These are phyloP conservation scores for Panagrolaimus sp. DNA, from an alignment of 1,140 invertebrate genomes.

Conservation along the genomic window DNA sequence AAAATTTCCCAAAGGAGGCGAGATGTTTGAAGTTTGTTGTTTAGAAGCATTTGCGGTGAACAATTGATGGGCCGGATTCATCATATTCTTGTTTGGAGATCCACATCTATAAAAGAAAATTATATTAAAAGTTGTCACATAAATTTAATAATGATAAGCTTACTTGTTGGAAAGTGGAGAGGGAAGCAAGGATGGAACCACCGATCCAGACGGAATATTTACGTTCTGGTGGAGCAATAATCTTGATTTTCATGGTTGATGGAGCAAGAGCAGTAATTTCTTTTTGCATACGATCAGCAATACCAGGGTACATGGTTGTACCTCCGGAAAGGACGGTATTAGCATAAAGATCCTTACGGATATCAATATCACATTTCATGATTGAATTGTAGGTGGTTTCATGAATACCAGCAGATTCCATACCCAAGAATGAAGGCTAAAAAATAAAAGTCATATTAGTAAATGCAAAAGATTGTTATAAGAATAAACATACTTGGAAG, in stretches of 20 bases:
- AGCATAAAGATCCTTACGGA: constrained; percentile 83
- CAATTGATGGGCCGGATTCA: constrained; percentile 84
- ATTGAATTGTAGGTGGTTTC: constrained; percentile 93
- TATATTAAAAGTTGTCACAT: neutral
- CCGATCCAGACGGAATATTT: constrained; percentile 83
- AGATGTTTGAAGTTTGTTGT: too few species aligned
- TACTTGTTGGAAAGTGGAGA: constrained; percentile 75
- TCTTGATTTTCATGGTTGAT: constrained; percentile 62
- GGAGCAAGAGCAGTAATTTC: constrained; percentile 59
- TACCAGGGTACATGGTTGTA: constrained; percentile 63
- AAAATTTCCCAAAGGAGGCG: too few species aligned
- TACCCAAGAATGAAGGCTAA: constrained; percentile 64
- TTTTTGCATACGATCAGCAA: constrained; percentile 63
- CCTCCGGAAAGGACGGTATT: constrained; percentile 69
- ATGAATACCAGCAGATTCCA: constrained; percentile 88
- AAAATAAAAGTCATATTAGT: constrained; percentile 20
- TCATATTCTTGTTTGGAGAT: constrained; percentile 92
- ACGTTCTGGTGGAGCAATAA: constrained; percentile 65
- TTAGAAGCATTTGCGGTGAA: constrained; percentile 94
- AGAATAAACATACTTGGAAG: constrained; percentile 72
- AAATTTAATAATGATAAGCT: too few species aligned
- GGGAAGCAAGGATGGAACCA: constrained; percentile 76
- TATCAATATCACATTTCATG: constrained; percentile 90
- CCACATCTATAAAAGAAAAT: constrained; percentile 64
- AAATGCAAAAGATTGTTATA: neutral